Percentiles rank a stretch among this genome's conserved stretches.
phyloP scores from a whole-genome alignment of 92 coral and sea anemone species.

The Palythoa grandis region DNA sequence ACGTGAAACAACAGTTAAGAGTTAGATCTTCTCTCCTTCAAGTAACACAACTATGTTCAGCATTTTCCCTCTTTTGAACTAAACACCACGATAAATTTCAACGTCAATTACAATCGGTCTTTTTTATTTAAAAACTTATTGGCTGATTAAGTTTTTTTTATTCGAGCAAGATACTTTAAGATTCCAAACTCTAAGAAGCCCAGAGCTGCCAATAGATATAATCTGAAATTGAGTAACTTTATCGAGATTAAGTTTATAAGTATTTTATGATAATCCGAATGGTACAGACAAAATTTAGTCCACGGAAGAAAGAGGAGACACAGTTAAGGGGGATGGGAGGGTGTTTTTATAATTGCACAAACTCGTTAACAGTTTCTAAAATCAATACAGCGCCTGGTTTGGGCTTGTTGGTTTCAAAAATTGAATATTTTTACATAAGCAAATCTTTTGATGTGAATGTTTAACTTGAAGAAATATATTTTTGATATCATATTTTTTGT shows the following conservation, averaged over 20 bases:
- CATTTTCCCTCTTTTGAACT: too few relatives aligned
- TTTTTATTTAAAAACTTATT: too few relatives aligned
- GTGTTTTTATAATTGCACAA: background rate
- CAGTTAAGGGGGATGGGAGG: background rate
- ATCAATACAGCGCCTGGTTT: background rate
- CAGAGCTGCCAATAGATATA: too few relatives aligned
- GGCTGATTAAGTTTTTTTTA: background rate
- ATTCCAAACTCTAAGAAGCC: background rate
- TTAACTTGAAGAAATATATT: background rate
- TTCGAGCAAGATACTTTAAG: background rate
- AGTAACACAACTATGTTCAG: too few relatives aligned
- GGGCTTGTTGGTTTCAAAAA: background rate
- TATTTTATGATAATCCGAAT: background rate
- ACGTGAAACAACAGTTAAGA: too few relatives aligned
- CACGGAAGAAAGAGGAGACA: background rate
- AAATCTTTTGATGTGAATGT: background rate
- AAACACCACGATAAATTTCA: too few relatives aligned
- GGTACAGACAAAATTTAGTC: too few relatives aligned
- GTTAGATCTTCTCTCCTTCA: too few relatives aligned
- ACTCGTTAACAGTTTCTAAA: background rate
- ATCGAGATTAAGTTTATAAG: too few relatives aligned
- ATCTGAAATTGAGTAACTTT: too few relatives aligned
- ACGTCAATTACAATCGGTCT: too few relatives aligned
- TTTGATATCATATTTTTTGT: constrained; percentile 33
- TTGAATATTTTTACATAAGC: background rate